Base-by-base conservation (phyloP, 2,797 vertebrate genomes). In the Sebastes reedi region DNA sequence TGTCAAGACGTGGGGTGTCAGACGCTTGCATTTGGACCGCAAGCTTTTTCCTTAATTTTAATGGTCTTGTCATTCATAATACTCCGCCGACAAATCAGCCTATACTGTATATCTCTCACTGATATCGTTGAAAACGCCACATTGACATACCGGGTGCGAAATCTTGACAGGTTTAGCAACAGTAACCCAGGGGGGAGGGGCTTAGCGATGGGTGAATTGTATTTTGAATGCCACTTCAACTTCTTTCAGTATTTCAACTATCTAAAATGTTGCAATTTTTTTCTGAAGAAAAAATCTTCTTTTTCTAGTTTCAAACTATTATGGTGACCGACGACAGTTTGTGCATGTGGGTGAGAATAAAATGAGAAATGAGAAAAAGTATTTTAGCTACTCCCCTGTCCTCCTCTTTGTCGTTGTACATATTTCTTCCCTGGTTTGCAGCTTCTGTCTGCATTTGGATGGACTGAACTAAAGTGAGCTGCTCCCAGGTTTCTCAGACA, bases 401-500 rank as follows among this genome's bases (percentile, higher is more conserved):
- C 42, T 46, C 6, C 20, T 68, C 46, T 60, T 46, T 79, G 46
- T 36, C 52, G 29, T n/a, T 64, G 20, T 22, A 6, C 30, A 79
- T 22, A 64, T 55, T 34, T 52, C 39, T n/a, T 50, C 11, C 14
- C 25, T 39, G n/a, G 3, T 24, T 70, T 52, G 58, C 27, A 72
- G 42, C 46, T 20, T 71, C 52, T 60, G 52, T 69, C 62, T 75
- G 54, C 56, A 34, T 67, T 62, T 10, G 59, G 20, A 60, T 16
- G 9, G 11, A 29, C 50, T 22, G 25, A 71, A 80, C 75, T 58
- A 6, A 52, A 78, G 50, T 46, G 30, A 80, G 25, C 34, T 42
- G 8, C 67, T 73, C 24, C 22, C 25, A 22, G 62, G 30, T 72
- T 80, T 70, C 20, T 81, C 55, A 70, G 58, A 65, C 58, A 61